A percentile compares a stretch with the other conserved stretches of the same genome.
Conservation (phyloP, 2,113 vertebrate species). For the Paramormyrops kingsleyae region DNA sequence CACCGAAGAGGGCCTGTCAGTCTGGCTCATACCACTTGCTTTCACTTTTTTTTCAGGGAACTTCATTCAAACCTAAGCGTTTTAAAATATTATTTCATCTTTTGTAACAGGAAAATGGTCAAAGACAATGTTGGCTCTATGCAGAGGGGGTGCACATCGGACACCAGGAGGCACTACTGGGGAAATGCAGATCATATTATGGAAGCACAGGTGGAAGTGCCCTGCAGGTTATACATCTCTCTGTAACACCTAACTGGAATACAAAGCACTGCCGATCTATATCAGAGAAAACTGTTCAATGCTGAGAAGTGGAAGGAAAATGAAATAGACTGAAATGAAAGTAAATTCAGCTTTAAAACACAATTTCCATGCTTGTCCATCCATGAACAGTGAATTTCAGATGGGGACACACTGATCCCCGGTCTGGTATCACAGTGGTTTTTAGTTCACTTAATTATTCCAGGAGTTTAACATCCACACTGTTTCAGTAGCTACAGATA, state of each 20-base stretch:
- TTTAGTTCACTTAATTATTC: background rate
- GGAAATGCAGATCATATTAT: background rate
- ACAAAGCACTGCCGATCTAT: background rate
- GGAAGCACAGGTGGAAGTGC: background rate
- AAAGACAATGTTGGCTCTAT: background rate
- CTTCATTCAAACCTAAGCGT: background rate
- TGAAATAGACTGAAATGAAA: background rate
- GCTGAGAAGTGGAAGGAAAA: background rate
- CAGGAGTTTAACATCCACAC: background rate
- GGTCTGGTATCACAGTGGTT: background rate
- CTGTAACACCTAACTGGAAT: background rate
- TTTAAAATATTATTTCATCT: conserved; percentile 28
- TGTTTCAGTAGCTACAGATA: background rate
- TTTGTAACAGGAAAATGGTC: background rate
- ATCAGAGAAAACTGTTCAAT: background rate
- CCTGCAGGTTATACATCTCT: background rate
- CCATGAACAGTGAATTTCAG: background rate
- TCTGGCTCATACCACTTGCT: conserved; percentile 57
- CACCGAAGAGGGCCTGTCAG: conserved; percentile 61
- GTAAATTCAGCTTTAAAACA: background rate
- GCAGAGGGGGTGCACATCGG: background rate
- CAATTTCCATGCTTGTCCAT: background rate
- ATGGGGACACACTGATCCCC: background rate
- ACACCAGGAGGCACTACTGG: background rate
- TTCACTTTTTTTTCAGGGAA: conserved; percentile 36